phyloP scores from a whole-genome alignment of 2,797 vertebrate species.

The Falco berigora region DNA sequence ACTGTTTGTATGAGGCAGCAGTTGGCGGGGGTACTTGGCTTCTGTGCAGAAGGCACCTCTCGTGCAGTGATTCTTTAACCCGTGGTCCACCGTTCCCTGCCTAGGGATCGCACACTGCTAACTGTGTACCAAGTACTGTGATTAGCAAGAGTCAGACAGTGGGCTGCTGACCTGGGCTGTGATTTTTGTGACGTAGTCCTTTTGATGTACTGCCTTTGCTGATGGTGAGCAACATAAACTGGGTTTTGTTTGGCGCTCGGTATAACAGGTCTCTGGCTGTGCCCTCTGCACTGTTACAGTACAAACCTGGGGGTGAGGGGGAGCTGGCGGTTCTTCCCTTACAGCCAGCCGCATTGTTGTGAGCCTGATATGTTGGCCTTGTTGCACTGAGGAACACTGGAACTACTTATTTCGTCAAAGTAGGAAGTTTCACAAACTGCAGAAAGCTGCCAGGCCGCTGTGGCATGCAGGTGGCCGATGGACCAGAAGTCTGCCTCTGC shows the following conservation, averaged over 20 bases:
- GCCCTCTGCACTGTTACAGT: not conserved
- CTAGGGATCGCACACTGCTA: accelerated
- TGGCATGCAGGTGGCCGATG: not conserved
- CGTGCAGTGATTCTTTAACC: not conserved
- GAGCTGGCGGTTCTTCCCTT: not conserved
- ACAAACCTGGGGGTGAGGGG: not conserved
- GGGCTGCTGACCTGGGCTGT: not conserved
- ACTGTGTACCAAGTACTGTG: accelerated
- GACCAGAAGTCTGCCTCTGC: not conserved
- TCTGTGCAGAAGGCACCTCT: not conserved
- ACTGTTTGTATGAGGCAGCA: not conserved
- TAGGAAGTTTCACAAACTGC: not conserved
- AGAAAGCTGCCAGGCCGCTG: not conserved
- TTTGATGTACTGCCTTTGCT: not conserved
- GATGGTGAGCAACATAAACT: not conserved
- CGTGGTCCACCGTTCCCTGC: not conserved
- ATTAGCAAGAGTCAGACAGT: not conserved
- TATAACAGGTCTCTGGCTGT: not conserved
- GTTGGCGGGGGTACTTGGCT: not conserved
- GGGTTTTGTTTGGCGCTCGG: not conserved
- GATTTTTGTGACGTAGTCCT: not conserved
- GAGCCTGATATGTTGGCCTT: not conserved
- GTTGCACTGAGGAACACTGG: no score
- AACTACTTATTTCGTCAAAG: not conserved
- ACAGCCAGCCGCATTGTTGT: accelerated